Conservation (phyloP, 2,797 vertebrate species). For the Tachyglossus aculeatus region DNA sequence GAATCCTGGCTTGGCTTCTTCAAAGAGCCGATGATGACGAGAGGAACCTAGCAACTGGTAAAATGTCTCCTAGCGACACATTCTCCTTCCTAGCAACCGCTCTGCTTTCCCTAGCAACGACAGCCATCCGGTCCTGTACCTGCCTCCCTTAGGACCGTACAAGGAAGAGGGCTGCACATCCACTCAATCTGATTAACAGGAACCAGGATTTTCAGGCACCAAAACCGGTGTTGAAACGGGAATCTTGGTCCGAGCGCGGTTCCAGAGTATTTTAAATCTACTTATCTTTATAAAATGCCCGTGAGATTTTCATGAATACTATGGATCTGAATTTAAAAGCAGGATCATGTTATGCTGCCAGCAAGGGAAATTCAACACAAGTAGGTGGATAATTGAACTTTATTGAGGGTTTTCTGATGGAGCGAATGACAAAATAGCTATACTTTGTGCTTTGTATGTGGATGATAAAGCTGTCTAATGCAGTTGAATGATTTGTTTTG, state of each 20-base stretch:
- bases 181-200: conserved; percentile 21
- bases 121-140: conserved; percentile 34
- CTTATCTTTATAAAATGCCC: accelerated
- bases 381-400: conserved; percentile 58
- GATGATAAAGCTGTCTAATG: not conserved
- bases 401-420: not conserved
- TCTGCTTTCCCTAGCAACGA: conserved; percentile 77
- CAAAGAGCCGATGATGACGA: conserved; percentile 49
- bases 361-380: conserved; percentile 26
- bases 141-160: conserved; percentile 17
- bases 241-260: not conserved
- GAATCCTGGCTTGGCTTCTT: not conserved
- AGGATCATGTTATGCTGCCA: conserved; percentile 5
- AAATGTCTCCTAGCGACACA: conserved; percentile 62
- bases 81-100: conserved; percentile 71
- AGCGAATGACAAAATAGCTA: too few relatives aligned
- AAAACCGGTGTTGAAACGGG: not conserved
- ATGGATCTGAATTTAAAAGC: conserved; percentile 22
- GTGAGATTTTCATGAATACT: not conserved
- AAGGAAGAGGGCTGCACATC: not conserved
- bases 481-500: not conserved
- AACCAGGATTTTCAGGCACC: conserved; percentile 3
- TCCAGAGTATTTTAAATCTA: accelerated
- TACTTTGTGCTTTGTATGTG: accelerated
- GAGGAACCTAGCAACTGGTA: conserved; percentile 29